phyloP scores from a whole-genome alignment of 2,888 invertebrate species.

The Frankliniella fusca region DNA sequence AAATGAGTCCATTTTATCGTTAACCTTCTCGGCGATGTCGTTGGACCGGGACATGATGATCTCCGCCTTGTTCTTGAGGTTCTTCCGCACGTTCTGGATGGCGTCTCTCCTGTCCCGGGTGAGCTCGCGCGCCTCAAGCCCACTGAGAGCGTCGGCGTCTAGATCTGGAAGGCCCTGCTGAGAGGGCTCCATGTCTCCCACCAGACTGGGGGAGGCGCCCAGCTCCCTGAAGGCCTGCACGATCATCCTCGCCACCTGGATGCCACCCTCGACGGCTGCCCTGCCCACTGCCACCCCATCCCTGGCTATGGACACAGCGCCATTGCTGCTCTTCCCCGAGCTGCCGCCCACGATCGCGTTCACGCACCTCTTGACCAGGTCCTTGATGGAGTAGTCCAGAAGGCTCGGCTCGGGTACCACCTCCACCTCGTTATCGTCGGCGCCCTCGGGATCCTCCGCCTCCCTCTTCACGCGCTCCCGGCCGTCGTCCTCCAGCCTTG shows the following conservation, averaged over 20 bases:
- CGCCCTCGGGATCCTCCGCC: not conserved
- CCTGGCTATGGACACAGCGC: not conserved
- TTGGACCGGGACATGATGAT: not conserved
- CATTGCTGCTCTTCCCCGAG: not conserved
- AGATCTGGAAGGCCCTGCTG: not conserved
- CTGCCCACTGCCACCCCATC: not conserved
- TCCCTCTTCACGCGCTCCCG: not conserved
- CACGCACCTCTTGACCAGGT: not conserved
- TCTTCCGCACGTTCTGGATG: not conserved
- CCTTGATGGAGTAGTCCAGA: not conserved
- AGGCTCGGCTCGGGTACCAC: not conserved
- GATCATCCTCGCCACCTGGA: constrained; percentile 5
- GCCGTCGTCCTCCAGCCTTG: not conserved
- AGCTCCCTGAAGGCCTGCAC: constrained; percentile 17
- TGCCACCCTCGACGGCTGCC: not conserved
- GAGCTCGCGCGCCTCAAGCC: not conserved
- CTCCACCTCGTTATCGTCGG: not conserved
- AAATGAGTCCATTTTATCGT: not conserved
- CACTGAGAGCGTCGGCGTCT: not conserved
- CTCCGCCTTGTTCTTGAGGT: constrained; percentile 1
- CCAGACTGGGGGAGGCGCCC: not conserved
- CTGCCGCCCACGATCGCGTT: not conserved
- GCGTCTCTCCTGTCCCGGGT: not conserved
- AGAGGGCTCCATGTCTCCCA: not conserved
- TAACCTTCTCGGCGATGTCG: not conserved